Evolutionary conservation across 2,888 invertebrate genomes (phyloP).

Genomic region (Tachystola acroxantha): DNA sequence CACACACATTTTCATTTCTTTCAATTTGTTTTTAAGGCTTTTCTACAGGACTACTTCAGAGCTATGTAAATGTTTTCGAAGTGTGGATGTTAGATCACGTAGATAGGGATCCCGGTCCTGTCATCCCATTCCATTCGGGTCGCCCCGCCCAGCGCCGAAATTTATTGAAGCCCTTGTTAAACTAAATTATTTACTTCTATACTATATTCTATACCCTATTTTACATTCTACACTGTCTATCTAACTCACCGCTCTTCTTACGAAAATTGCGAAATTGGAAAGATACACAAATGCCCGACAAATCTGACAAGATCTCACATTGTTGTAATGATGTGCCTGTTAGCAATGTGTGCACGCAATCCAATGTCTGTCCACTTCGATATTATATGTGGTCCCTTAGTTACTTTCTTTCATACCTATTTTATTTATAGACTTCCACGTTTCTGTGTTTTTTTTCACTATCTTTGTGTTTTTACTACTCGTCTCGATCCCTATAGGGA

Average conservation of each 20-base stretch:
- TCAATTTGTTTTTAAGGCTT: neutral
- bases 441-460: slow-evolving; percentile 53
- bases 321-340: slow-evolving; percentile 65
- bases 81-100: slow-evolving; percentile 61
- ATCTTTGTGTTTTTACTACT: slow-evolving; percentile 50
- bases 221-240: slow-evolving; percentile 56
- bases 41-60: slow-evolving; percentile 9
- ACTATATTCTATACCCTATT: slow-evolving; percentile 50
- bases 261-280: slow-evolving; percentile 15
- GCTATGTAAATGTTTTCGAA: slow-evolving; percentile 44
- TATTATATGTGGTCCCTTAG: slow-evolving; percentile 75
- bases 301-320: slow-evolving; percentile 36
- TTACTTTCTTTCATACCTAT: slow-evolving; percentile 39
- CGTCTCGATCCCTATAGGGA: slow-evolving; percentile 25
- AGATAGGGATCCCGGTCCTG: slow-evolving; percentile 53
- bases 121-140: slow-evolving; percentile 51
- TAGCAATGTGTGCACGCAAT: slow-evolving; percentile 73
- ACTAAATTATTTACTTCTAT: slow-evolving; percentile 35
- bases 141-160: slow-evolving; percentile 75
- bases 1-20: neutral
- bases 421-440: slow-evolving; percentile 52
- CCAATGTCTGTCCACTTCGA: slow-evolving; percentile 69
- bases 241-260: slow-evolving; percentile 13
- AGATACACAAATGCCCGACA: slow-evolving; percentile 43
- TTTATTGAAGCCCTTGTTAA: slow-evolving; percentile 47